Conservation (phyloP, 2,113 vertebrate species). For the Vulpes lagopus region DNA sequence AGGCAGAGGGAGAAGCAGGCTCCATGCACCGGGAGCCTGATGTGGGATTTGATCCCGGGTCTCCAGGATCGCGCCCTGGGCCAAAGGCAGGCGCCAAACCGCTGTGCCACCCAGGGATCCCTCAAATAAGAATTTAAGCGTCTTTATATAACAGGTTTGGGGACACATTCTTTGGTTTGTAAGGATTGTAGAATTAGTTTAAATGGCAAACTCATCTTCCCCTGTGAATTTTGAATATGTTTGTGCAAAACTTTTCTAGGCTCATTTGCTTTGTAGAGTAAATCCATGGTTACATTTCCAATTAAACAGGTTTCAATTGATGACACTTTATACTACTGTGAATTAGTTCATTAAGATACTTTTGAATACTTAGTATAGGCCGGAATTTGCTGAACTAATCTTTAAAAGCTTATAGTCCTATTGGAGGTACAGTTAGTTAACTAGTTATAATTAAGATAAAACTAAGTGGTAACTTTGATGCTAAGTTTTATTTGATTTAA, state of each 20-base stretch:
- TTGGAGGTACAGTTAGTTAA: conserved; percentile 38
- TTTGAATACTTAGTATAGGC: not conserved
- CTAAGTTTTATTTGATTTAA: conserved; percentile 26
- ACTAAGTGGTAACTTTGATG: not conserved
- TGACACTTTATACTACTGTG: not conserved
- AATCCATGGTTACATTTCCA: not conserved
- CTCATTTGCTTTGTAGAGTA: not conserved
- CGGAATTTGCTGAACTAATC: not conserved
- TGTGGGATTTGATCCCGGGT: no score
- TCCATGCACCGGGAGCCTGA: no score
- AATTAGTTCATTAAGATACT: not conserved
- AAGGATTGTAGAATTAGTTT: not conserved
- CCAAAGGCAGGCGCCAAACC: no score
- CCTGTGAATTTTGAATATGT: not conserved
- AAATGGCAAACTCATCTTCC: not conserved
- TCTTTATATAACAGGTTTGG: conserved; percentile 7
- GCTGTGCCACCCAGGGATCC: no score
- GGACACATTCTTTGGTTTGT: not conserved
- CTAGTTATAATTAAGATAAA: conserved; percentile 1
- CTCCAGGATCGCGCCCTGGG: no score
- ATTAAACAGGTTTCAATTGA: conserved; percentile 12
- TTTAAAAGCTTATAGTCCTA: conserved; percentile 10
- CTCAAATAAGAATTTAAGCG: not conserved
- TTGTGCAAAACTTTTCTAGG: not conserved
- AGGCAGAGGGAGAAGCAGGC: no score